Evolutionary conservation across 1,140 invertebrate species (phyloP).

Genomic region (Drosophila prosaltans): DNA sequence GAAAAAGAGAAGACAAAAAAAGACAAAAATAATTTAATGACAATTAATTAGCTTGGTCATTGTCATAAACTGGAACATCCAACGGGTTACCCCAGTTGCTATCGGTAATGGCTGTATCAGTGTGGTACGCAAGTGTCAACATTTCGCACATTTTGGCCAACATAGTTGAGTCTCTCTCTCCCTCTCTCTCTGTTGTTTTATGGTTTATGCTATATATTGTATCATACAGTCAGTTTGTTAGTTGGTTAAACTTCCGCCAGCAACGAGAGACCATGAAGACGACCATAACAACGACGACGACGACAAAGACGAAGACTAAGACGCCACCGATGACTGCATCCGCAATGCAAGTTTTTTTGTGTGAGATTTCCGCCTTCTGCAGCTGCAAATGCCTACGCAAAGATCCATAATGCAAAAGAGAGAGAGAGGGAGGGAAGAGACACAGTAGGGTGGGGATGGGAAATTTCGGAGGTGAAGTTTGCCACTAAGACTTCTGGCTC

Average conservation of each 20-base stretch:
- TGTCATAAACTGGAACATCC: constrained; percentile 65
- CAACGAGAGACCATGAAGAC: constrained; percentile 9
- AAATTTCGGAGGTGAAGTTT: constrained; percentile 14
- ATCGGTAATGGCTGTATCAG: constrained; percentile 19
- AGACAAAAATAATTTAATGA: constrained; percentile 44
- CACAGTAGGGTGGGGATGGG: background rate
- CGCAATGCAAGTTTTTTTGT: constrained; percentile 68
- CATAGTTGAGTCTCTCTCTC: constrained; percentile 48
- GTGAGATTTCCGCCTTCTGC: constrained; percentile 73
- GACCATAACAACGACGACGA: constrained; percentile 23
- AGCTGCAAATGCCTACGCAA: constrained; percentile 57
- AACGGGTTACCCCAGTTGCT: constrained; percentile 41
- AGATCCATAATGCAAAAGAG: background rate
- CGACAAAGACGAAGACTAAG: constrained; percentile 38
- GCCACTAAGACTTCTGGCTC: constrained; percentile 42
- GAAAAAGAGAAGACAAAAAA: constrained; percentile 2
- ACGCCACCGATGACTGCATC: constrained; percentile 61
- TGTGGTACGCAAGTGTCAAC: constrained; percentile 35
- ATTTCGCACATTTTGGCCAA: constrained; percentile 59
- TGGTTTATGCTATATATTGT: constrained; percentile 5
- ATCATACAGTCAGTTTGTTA: constrained; percentile 61
- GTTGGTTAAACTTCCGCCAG: constrained; percentile 71
- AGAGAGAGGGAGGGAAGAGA: background rate
- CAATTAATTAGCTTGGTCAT: constrained; percentile 55
- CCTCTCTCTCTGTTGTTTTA: constrained; percentile 20